Percentiles rank a stretch among this genome's conserved stretches.
Conservation (phyloP, 2,113 vertebrate species). For the Petromus typicus region DNA sequence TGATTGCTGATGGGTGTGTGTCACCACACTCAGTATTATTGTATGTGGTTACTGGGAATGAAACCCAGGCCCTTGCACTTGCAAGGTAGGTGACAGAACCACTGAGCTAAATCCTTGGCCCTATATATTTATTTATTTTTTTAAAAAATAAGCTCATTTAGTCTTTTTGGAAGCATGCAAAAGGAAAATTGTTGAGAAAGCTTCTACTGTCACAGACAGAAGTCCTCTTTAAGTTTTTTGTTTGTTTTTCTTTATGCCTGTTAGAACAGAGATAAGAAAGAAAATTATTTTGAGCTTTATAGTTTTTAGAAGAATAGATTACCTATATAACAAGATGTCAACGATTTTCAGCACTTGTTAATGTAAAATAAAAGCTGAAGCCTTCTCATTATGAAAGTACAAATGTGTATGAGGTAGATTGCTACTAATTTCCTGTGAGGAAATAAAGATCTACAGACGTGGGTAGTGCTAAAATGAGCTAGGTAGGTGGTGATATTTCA, state of each 20-base stretch:
- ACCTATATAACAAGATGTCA: conserved; percentile 44
- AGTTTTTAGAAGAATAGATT: not conserved
- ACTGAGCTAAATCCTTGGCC: too few relatives aligned
- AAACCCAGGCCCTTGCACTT: too few relatives aligned
- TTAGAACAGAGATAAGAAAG: not conserved
- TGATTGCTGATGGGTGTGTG: too few relatives aligned
- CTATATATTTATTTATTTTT: not conserved
- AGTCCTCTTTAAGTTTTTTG: not conserved
- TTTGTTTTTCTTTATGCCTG: not conserved
- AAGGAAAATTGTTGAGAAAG: conserved; percentile 25
- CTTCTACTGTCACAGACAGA: conserved; percentile 34
- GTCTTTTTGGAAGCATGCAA: not conserved
- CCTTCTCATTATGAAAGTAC: not conserved
- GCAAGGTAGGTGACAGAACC: too few relatives aligned
- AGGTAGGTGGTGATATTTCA: not conserved
- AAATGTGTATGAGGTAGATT: not conserved
- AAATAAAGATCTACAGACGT: not conserved
- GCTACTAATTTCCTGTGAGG: conserved; percentile 12
- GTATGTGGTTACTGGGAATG: too few relatives aligned
- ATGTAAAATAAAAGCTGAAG: conserved; percentile 49
- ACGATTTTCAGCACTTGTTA: not conserved
- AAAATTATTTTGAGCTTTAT: conserved; percentile 54
- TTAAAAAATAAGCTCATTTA: conserved; percentile 28
- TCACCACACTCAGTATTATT: too few relatives aligned
- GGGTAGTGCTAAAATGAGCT: not conserved